Conservation (phyloP, 1,140 invertebrate species). For the Orchesella cincta region DNA sequence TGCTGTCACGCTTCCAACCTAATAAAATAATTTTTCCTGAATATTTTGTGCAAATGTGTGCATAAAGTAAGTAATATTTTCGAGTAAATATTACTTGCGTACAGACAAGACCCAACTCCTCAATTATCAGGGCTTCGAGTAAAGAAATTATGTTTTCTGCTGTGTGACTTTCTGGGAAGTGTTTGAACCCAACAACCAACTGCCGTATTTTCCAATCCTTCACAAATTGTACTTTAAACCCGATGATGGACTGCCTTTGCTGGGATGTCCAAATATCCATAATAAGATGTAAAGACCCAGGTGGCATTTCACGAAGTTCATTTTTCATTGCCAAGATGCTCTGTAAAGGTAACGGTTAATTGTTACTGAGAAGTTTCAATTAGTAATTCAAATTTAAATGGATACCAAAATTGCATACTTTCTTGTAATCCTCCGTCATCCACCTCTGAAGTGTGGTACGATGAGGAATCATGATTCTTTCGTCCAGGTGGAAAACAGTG, state of each 20-base stretch:
- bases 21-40: background rate
- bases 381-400: background rate
- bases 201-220: conserved; percentile 9
- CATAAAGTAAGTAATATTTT: background rate
- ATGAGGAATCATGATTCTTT: background rate
- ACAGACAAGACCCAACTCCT: background rate
- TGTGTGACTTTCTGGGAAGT: background rate
- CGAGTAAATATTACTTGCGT: background rate
- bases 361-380: background rate
- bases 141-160: conserved; percentile 4
- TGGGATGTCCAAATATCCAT: conserved; percentile 14
- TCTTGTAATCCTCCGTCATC: background rate
- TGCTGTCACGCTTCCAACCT: conserved; percentile 28
- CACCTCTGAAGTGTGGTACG: background rate
- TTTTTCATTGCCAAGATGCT: background rate
- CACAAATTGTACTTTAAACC: conserved; percentile 20
- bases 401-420: background rate
- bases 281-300: background rate
- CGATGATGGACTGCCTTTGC: background rate
- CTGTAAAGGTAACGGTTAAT: background rate
- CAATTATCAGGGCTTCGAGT: background rate
- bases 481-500: background rate
- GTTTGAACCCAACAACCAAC: background rate
- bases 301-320: background rate
- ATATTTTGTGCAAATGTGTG: background rate